Percentiles rank a stretch among this genome's conserved stretches.
Evolutionary conservation across 2,113 vertebrate species (phyloP).

Genomic region (Bubalus kerabau): DNA sequence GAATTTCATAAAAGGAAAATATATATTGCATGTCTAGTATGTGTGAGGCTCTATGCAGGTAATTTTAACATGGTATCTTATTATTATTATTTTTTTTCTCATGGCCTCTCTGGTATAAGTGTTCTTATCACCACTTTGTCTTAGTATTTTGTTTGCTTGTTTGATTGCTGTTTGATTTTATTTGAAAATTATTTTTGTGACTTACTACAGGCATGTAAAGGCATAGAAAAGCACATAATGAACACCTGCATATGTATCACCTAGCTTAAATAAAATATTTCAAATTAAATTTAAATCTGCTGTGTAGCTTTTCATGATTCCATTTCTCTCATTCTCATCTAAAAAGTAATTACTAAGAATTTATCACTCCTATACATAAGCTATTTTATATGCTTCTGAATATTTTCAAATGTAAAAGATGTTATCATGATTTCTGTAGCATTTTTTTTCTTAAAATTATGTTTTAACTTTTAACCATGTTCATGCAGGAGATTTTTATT

Average conservation of each 20-base stretch:
- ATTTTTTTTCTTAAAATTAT: background rate
- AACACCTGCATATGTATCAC: background rate
- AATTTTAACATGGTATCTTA: background rate
- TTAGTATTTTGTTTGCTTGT: background rate
- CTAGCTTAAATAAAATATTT: background rate
- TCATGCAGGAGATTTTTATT: background rate
- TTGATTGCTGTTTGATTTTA: background rate
- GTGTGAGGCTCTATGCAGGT: background rate
- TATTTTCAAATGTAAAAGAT: slow-evolving; percentile 12
- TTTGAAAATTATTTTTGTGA: background rate
- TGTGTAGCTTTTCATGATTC: background rate
- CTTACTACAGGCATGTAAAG: background rate
- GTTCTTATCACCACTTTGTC: background rate
- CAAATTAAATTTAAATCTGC: background rate
- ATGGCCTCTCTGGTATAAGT: background rate
- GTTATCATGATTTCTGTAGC: background rate
- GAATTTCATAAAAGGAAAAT: background rate
- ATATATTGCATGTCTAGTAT: background rate
- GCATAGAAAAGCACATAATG: background rate
- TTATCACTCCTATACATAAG: background rate
- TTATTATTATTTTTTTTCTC: background rate
- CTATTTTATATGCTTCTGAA: background rate
- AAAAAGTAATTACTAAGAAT: background rate
- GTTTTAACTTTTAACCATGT: background rate
- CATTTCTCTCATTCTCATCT: background rate